Evolutionary conservation across 2,113 vertebrate genomes (phyloP).

Genomic region (Aptenodytes forsteri): DNA sequence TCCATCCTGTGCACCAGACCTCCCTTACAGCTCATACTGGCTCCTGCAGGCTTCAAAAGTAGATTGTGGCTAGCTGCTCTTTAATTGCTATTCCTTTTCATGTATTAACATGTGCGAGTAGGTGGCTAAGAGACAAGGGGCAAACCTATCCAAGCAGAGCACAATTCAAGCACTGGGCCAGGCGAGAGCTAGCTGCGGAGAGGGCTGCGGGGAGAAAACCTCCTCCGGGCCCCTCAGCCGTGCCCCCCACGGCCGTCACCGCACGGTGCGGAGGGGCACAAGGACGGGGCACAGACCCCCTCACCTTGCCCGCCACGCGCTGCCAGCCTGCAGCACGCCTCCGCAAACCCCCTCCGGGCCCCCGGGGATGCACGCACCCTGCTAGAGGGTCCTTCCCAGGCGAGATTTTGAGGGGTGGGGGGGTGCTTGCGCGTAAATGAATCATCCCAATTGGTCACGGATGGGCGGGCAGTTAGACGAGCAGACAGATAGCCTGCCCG

Average conservation of each 20-base stretch:
- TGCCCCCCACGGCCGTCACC: fast-evolving
- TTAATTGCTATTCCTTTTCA: neutral
- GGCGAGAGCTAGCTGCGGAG: neutral
- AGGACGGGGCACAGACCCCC: neutral
- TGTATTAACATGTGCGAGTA: neutral
- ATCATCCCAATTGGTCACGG: neutral
- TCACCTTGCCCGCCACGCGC: fast-evolving
- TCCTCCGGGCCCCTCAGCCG: neutral
- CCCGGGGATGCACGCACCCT: fast-evolving
- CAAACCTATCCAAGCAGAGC: neutral
- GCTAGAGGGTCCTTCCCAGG: neutral
- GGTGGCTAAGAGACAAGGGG: neutral
- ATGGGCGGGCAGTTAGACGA: neutral
- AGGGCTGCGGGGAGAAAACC: neutral
- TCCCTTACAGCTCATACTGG: neutral
- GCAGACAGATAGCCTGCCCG: neutral
- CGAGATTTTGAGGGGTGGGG: fast-evolving
- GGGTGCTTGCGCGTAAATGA: neutral
- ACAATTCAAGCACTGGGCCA: neutral
- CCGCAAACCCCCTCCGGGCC: fast-evolving
- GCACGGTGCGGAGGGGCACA: fast-evolving
- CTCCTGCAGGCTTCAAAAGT: neutral
- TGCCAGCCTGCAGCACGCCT: neutral
- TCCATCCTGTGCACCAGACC: neutral
- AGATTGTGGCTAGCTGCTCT: neutral